Base-by-base conservation (phyloP, 2,888 invertebrate species). In the Ectemnius cavifrons region DNA sequence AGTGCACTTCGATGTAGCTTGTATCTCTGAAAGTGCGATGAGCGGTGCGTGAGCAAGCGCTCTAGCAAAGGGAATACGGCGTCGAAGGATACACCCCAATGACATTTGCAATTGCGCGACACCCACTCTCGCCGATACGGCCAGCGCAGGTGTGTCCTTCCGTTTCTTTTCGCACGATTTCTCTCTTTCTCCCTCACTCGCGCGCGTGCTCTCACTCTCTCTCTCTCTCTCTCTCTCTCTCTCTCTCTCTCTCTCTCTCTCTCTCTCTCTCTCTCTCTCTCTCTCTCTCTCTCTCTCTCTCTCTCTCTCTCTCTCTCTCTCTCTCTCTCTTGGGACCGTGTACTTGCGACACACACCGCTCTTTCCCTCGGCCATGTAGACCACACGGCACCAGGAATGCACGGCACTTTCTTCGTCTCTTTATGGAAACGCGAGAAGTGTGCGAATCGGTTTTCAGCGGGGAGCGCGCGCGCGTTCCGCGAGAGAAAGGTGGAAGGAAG, bases 401-500 rank as follows among this genome's bases (percentile, higher is more conserved):
- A 77, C 62, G 83, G 78, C 81, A 87, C 87, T 89, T 89, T 88
- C 87, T 86, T 88, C 85, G 71, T 81, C 86, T 86, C 83, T 89
- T 88, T 89, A 89, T 88, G 88, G 89, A 87, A 88, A 87, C 80
- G 87, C 86, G 86, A 86, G 86, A 88, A 88, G 83, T 86, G 86
- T 85, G 87, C 85, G 86, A 89, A 87, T 86, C 81, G 80, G 81
- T 82, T 80, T 79, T 79, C 75, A 77, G 66, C 68, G 23, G 23
- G 23, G 73, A 73, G 73, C 77, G 52, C 13, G 14, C 52, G 11
- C 52, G 49, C 46, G 23, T 23, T 23, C 23, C 20, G 57, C 52
- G 52, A 57, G 64, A 70, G 71, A 65, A 37, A 63, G 49, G 46
- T 13, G 67, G 47, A 56, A 66, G 58, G 65, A 81, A 72, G 71